Evolutionary conservation across 1,140 invertebrate genomes (phyloP).

Genomic region (Goniozus legneri): DNA sequence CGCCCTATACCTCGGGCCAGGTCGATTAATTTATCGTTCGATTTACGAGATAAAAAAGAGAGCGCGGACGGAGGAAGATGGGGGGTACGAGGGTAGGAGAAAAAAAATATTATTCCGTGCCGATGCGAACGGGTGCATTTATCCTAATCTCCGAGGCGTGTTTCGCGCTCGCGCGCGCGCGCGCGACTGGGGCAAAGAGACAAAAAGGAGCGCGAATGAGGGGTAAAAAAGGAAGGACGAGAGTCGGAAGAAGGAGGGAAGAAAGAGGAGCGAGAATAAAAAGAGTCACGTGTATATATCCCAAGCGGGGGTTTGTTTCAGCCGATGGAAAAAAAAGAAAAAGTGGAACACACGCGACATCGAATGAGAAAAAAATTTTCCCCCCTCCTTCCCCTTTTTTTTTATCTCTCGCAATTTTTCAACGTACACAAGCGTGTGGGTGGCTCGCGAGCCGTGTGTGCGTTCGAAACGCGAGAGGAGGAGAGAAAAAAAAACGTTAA

Average conservation of each 20-base stretch:
- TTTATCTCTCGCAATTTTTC: too few relatives aligned
- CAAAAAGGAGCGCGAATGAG: background rate
- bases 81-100: too few relatives aligned
- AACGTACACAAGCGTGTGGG: too few relatives aligned
- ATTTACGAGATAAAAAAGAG: constrained; percentile 32
- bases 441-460: background rate
- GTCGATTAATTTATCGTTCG: constrained; percentile 41
- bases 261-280: background rate
- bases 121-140: constrained; percentile 28
- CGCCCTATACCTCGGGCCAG: too few relatives aligned
- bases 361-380: too few relatives aligned
- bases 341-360: background rate
- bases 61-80: constrained; percentile 12
- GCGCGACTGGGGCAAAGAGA: constrained; percentile 18
- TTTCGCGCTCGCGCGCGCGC: constrained; percentile 13
- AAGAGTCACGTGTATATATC: too few relatives aligned
- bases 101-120: too few relatives aligned
- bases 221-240: background rate
- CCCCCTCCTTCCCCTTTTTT: too few relatives aligned
- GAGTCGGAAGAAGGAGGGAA: background rate
- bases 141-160: constrained; percentile 40
- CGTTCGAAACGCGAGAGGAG: background rate
- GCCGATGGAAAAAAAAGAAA: too few relatives aligned
- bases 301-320: too few relatives aligned
- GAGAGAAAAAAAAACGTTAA: constrained; percentile 9